Evolutionary conservation across 64 coral and sea anemone genomes (phyloP), one percentile per base, ranked within the genome.

Genomic region (Montipora foliosa): DNA sequence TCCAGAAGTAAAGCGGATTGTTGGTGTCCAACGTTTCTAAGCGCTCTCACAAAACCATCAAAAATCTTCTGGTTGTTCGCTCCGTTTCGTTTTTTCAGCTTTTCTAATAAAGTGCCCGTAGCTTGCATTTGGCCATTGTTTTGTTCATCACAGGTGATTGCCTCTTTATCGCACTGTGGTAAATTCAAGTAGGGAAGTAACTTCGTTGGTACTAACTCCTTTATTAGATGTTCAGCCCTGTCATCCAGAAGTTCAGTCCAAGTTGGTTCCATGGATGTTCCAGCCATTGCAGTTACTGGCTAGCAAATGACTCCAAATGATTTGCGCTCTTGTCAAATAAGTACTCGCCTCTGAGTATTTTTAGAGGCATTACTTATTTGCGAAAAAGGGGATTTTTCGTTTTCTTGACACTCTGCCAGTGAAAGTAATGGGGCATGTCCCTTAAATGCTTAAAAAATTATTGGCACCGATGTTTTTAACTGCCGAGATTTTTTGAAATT

Each of bases 1-100:
- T 97, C 95, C 3, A 97, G 72, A 70, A 97, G 81, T 77, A 97
- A 88, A 3, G 95, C 95, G 0, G 94, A 71, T 37, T 97, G 92
- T 19, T 88, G 89, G 45, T 76, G 79, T 29, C 95, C 95, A 13
- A 74, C 88, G 25, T 70, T 37, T 37, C 95, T 90, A 3, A 97
- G 79, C 87, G 95, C 95, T 79, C 89, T 48, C 3, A 97, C 95
- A 61, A 97, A 91, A 5, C 75, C 51, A 19, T 83, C 75, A 89
- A 97, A 97, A 1, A 89, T 85, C 53, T 91, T 83, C 66, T 88
- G 68, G 0, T 90, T 84, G 3, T 86, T 70, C 17, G 17, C 13
- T 49, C 82, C 82, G 17, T 72, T 86, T 50, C 90, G 89, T 19
- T 86, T 86, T 20, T 70, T 69, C 1, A 97, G 69, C 8, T 88